Evolutionary conservation across 2,113 vertebrate species (phyloP).

Genomic region (Nyctibius bracteatus): DNA sequence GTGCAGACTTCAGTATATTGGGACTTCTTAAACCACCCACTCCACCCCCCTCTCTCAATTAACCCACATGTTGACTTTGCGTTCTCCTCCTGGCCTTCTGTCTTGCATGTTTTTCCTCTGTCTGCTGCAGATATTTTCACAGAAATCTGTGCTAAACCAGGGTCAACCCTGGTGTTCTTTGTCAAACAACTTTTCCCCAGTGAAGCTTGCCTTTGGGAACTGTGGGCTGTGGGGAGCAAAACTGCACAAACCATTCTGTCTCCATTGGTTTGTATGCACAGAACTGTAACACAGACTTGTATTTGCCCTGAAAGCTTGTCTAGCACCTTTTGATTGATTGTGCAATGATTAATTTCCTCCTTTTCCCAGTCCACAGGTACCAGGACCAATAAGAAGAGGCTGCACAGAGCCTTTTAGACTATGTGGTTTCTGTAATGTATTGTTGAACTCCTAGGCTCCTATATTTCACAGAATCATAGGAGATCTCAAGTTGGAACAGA

Average conservation of each 20-base stretch:
- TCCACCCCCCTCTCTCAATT: background rate
- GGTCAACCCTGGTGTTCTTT: background rate
- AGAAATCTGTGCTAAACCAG: background rate
- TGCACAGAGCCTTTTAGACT: background rate
- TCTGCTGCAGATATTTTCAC: background rate
- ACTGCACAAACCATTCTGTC: background rate
- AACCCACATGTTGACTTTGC: constrained; percentile 8
- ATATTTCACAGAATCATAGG: background rate
- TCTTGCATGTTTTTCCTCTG: background rate
- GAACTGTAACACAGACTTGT: background rate
- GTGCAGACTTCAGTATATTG: background rate
- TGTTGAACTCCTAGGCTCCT: background rate
- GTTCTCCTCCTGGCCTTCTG: background rate
- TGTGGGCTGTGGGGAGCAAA: background rate
- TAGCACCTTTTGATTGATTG: background rate
- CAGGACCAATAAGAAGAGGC: background rate
- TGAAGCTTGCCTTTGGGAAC: background rate
- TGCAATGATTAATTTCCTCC: background rate
- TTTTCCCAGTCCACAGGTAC: background rate
- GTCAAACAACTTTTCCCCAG: background rate
- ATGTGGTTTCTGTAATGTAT: background rate
- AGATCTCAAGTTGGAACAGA: background rate
- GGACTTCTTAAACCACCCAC: background rate
- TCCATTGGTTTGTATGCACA: background rate
- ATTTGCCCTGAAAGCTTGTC: background rate